Percentiles rank a stretch among this genome's conserved stretches.
phyloP scores from a whole-genome alignment of 2,113 vertebrate species.

The Charina bottae region DNA sequence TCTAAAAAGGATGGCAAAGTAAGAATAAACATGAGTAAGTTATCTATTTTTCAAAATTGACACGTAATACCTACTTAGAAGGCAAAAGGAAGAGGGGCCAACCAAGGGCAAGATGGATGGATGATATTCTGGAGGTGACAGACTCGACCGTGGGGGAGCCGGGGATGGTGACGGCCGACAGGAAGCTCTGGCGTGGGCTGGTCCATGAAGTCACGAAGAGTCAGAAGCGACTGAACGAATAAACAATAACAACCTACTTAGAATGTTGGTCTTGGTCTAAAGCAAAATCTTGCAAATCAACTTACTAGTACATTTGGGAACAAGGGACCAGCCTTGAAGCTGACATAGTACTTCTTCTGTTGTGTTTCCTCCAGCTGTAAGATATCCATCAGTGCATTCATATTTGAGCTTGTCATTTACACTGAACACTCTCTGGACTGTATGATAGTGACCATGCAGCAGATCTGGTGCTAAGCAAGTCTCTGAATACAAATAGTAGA shows the following conservation, averaged over 20 bases:
- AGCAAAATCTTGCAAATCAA: not conserved
- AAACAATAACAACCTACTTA: too few relatives aligned
- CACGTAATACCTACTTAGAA: not conserved
- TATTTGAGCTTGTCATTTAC: slow-evolving; percentile 56
- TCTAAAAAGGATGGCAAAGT: slow-evolving; percentile 60
- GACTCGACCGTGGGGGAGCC: too few relatives aligned
- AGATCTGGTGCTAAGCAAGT: slow-evolving; percentile 65
- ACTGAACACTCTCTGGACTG: slow-evolving; percentile 41
- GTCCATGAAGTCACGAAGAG: too few relatives aligned
- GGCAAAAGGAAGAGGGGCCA: too few relatives aligned
- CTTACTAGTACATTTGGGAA: slow-evolving; percentile 73
- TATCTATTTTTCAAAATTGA: not conserved
- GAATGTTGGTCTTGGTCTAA: not conserved
- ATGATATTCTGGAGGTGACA: too few relatives aligned
- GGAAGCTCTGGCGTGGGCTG: too few relatives aligned
- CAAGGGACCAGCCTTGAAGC: slow-evolving; percentile 56
- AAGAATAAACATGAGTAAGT: not conserved
- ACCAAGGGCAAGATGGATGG: too few relatives aligned
- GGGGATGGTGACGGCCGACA: too few relatives aligned
- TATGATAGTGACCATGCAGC: slow-evolving; percentile 65
- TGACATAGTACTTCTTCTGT: slow-evolving; percentile 53
- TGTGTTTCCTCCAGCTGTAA: slow-evolving; percentile 44
- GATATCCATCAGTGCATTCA: slow-evolving; percentile 62
- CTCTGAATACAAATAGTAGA: slow-evolving; percentile 43
- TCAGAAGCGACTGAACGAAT: too few relatives aligned